These are phyloP conservation scores for Gymnarchus niloticus DNA, from an alignment of 2,113 vertebrate species.

Conservation along the genomic window DNA sequence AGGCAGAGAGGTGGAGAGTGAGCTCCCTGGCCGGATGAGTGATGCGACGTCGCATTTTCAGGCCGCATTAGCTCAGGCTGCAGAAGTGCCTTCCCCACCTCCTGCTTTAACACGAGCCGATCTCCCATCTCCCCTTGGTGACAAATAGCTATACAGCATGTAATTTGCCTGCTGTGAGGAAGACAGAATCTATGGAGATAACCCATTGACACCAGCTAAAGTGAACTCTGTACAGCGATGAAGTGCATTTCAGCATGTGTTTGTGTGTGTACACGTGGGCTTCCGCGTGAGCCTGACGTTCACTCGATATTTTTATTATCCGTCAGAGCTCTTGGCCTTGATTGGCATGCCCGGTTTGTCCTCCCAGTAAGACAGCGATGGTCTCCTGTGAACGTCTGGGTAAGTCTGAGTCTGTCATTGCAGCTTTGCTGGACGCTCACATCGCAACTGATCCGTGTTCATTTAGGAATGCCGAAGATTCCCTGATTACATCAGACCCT, in stretches of 20 bases:
- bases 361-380: too few species aligned
- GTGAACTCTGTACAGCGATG: neutral
- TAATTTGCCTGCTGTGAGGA: conserved; percentile 7
- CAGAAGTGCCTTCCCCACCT: neutral
- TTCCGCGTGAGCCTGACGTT: too few species aligned
- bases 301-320: too few species aligned
- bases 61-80: neutral
- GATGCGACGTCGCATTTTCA: neutral
- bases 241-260: neutral
- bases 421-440: too few species aligned
- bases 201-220: neutral
- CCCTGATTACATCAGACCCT: neutral
- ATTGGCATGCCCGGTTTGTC: too few species aligned
- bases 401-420: neutral
- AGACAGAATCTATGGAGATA: neutral
- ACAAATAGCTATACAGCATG: neutral
- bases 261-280: neutral
- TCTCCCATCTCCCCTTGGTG: neutral
- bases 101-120: neutral
- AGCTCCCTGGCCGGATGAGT: neutral
- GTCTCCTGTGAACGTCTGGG: neutral
- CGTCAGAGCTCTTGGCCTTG: too few species aligned
- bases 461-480: neutral
- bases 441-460: neutral
- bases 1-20: neutral